Base-by-base conservation (phyloP, 2,797 vertebrate species). In the Astyanax mexicanus region DNA sequence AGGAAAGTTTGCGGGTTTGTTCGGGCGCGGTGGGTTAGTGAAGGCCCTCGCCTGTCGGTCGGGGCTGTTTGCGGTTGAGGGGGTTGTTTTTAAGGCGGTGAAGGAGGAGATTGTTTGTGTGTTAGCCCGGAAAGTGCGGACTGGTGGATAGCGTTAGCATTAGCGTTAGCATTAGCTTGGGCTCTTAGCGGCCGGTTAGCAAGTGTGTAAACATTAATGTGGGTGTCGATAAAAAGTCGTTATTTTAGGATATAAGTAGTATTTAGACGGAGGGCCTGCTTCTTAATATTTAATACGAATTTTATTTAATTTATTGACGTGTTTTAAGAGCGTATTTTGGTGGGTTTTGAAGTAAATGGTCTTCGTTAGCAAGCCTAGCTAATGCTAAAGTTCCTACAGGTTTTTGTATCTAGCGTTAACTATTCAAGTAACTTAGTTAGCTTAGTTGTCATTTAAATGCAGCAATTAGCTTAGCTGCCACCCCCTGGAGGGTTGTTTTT, bases 1-100 rank as follows among this genome's bases (percentile, higher is more conserved):
- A n/a, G 3, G 60, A 81, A 87, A 88, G 81, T 89, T 85, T 38
- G n/a, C 21, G 11, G 8, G 9, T 8, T 19, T 25, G 19, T 47
- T 29, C 27, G 21, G 6, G 3, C 4, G 19, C 0, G 58, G 27
- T 9, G 15, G 1, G 9, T 47, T 23, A 37, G 42, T 65, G 4
- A 4, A 27, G 1, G 0, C 10, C 15, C 10, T 35, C 54, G 8
- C 4, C 0, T 5, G 61, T 10, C 8, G 9, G 10, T 0, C 44
- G 10, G 9, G 25, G 54, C 2, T 6, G 6, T n/a, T 0, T 38
- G 29, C 3, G 32, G 45, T 29, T 12, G 9, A 8, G n/a, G 12
- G 44, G 29, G 25, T 47, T 40, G 17, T 10, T 4, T 23, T 38
- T 13, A 54, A 13, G 1, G 19, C 37, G 12, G 1, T 29, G 4